Evolutionary conservation across 2,888 invertebrate species (phyloP).

Genomic region (Pristionchus mayeri): DNA sequence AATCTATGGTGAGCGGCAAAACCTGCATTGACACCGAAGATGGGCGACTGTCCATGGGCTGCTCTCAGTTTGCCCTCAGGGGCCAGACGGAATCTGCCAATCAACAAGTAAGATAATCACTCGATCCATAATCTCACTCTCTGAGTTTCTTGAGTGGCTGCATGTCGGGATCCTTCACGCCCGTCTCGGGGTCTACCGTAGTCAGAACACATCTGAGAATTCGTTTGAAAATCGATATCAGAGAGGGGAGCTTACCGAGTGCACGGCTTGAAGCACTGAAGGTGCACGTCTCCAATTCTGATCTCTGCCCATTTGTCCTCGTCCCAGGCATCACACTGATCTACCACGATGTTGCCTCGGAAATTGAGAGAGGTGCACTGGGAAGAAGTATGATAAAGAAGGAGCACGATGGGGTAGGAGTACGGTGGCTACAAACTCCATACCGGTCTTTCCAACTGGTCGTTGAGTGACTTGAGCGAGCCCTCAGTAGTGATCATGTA

Average conservation of each 20-base stretch:
- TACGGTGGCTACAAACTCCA: neutral
- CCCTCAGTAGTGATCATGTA: slow-evolving; percentile 69
- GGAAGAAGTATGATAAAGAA: neutral
- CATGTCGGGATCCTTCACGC: slow-evolving; percentile 59
- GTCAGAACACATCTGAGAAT: slow-evolving; percentile 60
- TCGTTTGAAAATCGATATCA: neutral
- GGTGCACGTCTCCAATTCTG: slow-evolving; percentile 66
- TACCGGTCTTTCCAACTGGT: slow-evolving; percentile 48
- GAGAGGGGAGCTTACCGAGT: slow-evolving; percentile 57
- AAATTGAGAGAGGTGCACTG: slow-evolving; percentile 65
- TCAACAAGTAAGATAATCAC: neutral
- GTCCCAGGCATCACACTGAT: slow-evolving; percentile 66
- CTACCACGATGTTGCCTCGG: slow-evolving; percentile 72
- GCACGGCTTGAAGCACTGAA: slow-evolving; percentile 73
- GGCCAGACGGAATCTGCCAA: slow-evolving; percentile 60
- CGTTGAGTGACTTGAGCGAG: slow-evolving; percentile 69
- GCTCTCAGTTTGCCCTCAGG: slow-evolving; percentile 61
- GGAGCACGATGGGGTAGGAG: neutral
- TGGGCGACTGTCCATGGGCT: slow-evolving; percentile 62
- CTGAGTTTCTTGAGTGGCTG: slow-evolving; percentile 65
- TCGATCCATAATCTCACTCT: slow-evolving; percentile 51
- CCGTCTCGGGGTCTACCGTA: slow-evolving; percentile 61
- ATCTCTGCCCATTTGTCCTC: slow-evolving; percentile 72
- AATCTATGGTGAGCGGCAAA: neutral
- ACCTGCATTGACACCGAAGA: slow-evolving; percentile 66